Evolutionary conservation across 2,113 vertebrate species (phyloP).

Genomic region (Hiodon alosoides): DNA sequence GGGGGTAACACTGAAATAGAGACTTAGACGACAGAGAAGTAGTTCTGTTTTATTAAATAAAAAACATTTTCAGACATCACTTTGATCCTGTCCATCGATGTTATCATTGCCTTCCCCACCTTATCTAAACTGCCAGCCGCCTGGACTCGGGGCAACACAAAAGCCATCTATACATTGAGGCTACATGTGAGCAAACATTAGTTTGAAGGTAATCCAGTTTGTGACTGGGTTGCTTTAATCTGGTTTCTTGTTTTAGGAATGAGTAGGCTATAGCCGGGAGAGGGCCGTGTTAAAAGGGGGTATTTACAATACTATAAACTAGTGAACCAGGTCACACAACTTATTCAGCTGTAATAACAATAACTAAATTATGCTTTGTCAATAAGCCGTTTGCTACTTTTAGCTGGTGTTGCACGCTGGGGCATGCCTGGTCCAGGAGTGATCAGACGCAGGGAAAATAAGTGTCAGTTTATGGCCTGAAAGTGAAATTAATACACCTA

Average conservation of each 20-base stretch:
- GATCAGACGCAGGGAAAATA: too few species aligned
- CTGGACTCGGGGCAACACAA: neutral
- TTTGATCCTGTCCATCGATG: slow-evolving; percentile 27
- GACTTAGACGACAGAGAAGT: slow-evolving; percentile 18
- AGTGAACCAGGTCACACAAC: too few species aligned
- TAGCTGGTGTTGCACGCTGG: too few species aligned
- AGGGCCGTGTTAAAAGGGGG: too few species aligned
- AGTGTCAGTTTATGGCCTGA: too few species aligned
- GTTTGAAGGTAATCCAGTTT: neutral
- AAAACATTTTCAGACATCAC: slow-evolving; percentile 23
- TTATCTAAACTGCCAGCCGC: slow-evolving; percentile 23
- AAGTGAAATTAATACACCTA: too few species aligned
- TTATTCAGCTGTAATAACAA: too few species aligned
- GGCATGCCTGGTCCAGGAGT: too few species aligned
- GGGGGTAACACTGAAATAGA: slow-evolving; percentile 21
- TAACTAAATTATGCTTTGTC: too few species aligned
- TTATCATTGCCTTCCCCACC: slow-evolving; percentile 31
- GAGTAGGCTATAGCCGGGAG: neutral
- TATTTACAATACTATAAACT: too few species aligned
- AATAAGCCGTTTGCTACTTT: too few species aligned
- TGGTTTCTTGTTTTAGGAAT: neutral
- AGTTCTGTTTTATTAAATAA: slow-evolving; percentile 40
- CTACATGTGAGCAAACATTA: neutral
- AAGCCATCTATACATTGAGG: neutral
- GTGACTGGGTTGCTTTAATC: neutral